These are phyloP conservation scores for Halictus ligatus DNA, from an alignment of 2,888 invertebrate species.

Conservation along the genomic window DNA sequence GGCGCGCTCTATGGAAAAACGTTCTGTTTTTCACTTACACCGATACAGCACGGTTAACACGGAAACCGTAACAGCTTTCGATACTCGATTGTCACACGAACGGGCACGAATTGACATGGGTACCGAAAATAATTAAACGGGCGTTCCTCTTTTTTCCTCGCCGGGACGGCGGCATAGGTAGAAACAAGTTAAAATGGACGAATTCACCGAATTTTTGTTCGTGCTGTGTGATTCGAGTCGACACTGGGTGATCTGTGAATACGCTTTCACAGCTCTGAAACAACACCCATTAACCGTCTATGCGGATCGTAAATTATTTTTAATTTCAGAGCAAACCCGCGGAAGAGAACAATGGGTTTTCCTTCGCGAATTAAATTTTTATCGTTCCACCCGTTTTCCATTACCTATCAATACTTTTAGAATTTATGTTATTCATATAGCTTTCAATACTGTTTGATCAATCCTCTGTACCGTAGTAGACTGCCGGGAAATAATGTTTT, in stretches of 20 bases:
- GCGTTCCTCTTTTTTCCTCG: slow-evolving; percentile 25
- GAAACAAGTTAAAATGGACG: slow-evolving; percentile 48
- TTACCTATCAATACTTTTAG: background rate
- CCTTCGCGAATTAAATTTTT: slow-evolving; percentile 5
- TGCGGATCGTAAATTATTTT: slow-evolving; percentile 43
- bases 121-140: slow-evolving; percentile 57
- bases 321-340: slow-evolving; percentile 3
- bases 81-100: slow-evolving; percentile 41
- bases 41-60: slow-evolving; percentile 34
- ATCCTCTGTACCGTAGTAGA: background rate
- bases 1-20: background rate
- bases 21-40: slow-evolving; percentile 1
- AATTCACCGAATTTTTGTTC: slow-evolving; percentile 44
- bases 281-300: slow-evolving; percentile 33
- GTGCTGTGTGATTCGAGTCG: slow-evolving; percentile 26
- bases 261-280: slow-evolving; percentile 27
- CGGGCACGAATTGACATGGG: slow-evolving; percentile 40
- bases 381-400: background rate
- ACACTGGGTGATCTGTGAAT: slow-evolving; percentile 46
- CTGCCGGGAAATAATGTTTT: background rate
- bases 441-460: background rate
- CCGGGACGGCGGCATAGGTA: background rate
- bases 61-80: slow-evolving; percentile 33
- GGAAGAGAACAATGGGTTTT: background rate
- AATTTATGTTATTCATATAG: background rate